Conservation (phyloP, 2,113 vertebrate species). For the Pteropus alecto region DNA sequence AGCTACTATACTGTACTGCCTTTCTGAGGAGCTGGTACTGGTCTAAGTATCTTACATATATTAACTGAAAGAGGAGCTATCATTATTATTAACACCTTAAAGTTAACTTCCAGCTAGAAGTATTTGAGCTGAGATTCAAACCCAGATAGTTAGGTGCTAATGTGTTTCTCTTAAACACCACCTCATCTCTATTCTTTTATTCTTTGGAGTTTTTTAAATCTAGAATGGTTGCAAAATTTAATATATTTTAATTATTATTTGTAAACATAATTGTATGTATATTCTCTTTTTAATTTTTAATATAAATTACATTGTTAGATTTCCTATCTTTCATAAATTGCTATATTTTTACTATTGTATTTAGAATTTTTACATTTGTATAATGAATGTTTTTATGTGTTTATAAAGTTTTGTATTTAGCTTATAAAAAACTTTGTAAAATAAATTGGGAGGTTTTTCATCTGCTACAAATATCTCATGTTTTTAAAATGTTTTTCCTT, state of each 20-base stretch:
- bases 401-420: not conserved
- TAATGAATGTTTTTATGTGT: not conserved
- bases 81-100: not conserved
- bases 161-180: not conserved
- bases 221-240: not conserved
- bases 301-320: not conserved
- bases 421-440: not conserved
- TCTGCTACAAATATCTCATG: not conserved
- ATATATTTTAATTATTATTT: not conserved
- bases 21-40: not conserved
- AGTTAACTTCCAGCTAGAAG: not conserved
- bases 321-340: not conserved
- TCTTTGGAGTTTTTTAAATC: not conserved
- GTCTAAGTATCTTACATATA: not conserved
- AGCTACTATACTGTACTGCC: not conserved
- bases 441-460: not conserved
- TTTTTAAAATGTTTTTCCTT: not conserved
- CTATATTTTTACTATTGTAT: not conserved
- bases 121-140: not conserved
- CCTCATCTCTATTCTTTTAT: not conserved
- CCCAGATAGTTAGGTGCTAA: not conserved
- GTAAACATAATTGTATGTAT: not conserved
- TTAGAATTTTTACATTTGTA: not conserved
- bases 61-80: not conserved
- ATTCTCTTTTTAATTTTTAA: not conserved